These are phyloP conservation scores for Galagoides demidoff DNA, from an alignment of 2,797 vertebrate genomes.

Conservation along the genomic window DNA sequence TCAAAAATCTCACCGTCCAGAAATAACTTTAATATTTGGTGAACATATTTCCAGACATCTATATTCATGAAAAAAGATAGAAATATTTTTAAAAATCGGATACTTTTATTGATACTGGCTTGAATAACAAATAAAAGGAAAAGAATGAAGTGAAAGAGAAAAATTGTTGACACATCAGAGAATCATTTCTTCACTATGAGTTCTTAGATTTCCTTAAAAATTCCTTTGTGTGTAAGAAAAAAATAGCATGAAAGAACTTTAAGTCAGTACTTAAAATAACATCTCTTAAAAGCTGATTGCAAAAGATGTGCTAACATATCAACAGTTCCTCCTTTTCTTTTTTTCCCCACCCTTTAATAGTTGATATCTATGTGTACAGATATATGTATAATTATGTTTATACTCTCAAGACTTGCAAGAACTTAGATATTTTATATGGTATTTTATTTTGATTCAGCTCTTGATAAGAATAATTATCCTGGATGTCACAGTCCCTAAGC, in stretches of 20 bases:
- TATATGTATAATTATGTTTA: neutral
- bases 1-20: neutral
- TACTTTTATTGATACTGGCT: neutral
- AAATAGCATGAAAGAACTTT: neutral
- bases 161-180: neutral
- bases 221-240: neutral
- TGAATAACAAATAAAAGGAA: constrained; percentile 11
- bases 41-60: neutral
- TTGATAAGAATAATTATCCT: constrained; percentile 27
- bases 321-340: neutral
- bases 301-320: neutral
- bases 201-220: constrained; percentile 49
- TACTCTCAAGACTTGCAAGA: neutral
- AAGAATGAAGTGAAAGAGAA: neutral
- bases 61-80: neutral
- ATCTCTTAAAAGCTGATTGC: neutral
- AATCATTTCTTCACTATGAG: neutral
- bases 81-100: neutral
- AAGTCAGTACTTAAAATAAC: neutral
- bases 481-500: neutral
- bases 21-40: constrained; percentile 25
- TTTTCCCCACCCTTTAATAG: neutral
- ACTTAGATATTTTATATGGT: neutral
- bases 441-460: constrained; percentile 35
- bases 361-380: neutral